Conservation (phyloP, 2,888 invertebrate genomes). For the Lamellibrachia columna region DNA sequence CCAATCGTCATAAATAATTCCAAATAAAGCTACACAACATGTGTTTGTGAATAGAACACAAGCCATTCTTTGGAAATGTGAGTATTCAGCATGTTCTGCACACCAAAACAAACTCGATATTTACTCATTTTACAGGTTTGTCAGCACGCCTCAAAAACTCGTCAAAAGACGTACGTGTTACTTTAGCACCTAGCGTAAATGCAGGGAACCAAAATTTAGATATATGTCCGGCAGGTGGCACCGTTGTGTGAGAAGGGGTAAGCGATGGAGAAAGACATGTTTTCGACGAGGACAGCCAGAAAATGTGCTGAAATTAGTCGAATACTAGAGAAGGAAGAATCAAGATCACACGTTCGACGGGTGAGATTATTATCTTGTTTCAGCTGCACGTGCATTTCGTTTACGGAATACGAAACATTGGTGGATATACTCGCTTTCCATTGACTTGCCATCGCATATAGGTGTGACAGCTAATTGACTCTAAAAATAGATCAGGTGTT, state of each 20-base stretch:
- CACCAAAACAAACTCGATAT: too few relatives aligned
- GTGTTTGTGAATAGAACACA: too few relatives aligned
- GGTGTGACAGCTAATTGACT: constrained; percentile 6
- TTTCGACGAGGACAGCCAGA: constrained; percentile 10
- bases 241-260: background rate
- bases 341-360: background rate
- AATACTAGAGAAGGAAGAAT: constrained; percentile 4
- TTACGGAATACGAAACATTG: background rate
- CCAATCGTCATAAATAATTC: too few relatives aligned
- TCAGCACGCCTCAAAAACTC: too few relatives aligned
- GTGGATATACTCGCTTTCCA: background rate
- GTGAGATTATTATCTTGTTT: background rate
- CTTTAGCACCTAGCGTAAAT: background rate
- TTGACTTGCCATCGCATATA: background rate
- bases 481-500: constrained; percentile 6
- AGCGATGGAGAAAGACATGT: background rate
- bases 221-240: background rate
- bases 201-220: background rate
- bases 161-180: background rate
- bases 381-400: background rate
- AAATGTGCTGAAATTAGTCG: constrained; percentile 16
- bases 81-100: too few relatives aligned
- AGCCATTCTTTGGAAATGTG: too few relatives aligned
- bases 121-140: too few relatives aligned
- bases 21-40: too few relatives aligned